A percentile compares a stretch with the other conserved stretches of the same genome.
Evolutionary conservation across 2,113 vertebrate species (phyloP).

Genomic region (Albula glossodonta): DNA sequence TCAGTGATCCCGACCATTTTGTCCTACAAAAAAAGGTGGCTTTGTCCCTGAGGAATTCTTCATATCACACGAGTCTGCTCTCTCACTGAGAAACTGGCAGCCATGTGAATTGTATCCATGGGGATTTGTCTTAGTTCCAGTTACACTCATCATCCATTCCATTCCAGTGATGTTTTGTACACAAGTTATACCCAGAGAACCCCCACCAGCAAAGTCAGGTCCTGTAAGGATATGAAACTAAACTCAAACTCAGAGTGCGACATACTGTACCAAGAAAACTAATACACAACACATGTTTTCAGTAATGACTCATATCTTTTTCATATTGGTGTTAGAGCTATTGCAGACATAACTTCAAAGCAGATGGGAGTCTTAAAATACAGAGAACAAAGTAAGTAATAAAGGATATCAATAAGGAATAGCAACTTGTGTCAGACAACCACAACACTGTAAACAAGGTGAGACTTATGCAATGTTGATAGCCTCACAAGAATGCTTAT

Average conservation of each 20-base stretch:
- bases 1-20: not conserved
- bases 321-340: not conserved
- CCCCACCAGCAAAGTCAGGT: not conserved
- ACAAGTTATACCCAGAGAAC: not conserved
- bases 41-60: slow-evolving; percentile 5
- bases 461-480: not conserved
- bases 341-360: not conserved
- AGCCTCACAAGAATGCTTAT: not conserved
- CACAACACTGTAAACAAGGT: not conserved
- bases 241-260: not conserved
- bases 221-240: not conserved
- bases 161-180: not conserved
- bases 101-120: not conserved
- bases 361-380: not conserved
- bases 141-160: not conserved
- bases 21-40: slow-evolving; percentile 5
- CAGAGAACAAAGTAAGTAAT: not conserved
- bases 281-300: not conserved
- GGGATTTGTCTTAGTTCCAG: slow-evolving; percentile 4
- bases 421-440: not conserved
- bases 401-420: not conserved
- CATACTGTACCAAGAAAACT: not conserved
- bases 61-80: not conserved
- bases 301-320: not conserved
- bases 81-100: not conserved